Evolutionary conservation across 2,797 vertebrate genomes (phyloP).

Genomic region (Chaetophractus vellerosus): DNA sequence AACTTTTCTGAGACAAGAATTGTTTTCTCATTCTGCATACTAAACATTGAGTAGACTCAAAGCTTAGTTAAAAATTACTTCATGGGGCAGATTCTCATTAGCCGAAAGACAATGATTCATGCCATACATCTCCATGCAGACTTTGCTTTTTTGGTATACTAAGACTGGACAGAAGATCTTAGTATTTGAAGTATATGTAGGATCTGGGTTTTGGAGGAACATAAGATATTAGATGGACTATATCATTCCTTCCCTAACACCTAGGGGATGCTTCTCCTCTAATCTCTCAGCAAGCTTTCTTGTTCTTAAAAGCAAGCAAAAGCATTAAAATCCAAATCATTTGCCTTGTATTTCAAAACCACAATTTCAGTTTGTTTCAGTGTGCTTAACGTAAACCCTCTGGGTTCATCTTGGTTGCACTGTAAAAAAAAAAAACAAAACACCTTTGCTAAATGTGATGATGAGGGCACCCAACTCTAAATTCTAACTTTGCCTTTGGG

Average conservation of each 20-base stretch:
- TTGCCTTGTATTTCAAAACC: conserved; percentile 65
- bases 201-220: conserved; percentile 32
- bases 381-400: conserved; percentile 12
- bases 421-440: conserved; percentile 3
- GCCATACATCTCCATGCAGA: conserved; percentile 35
- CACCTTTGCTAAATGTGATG: conserved; percentile 65
- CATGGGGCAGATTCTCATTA: conserved; percentile 33
- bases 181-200: conserved; percentile 15
- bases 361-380: conserved; percentile 70
- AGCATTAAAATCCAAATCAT: conserved; percentile 66
- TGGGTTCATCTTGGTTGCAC: conserved; percentile 54
- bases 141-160: conserved; percentile 25
- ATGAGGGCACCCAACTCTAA: conserved; percentile 43
- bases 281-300: conserved; percentile 62
- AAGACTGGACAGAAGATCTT: conserved; percentile 46
- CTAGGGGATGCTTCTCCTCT: conserved; percentile 23
- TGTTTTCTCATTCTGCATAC: conserved; percentile 43
- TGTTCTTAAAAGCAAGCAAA: conserved; percentile 68
- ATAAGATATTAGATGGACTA: conserved; percentile 35
- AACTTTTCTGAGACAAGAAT: conserved; percentile 26
- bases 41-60: conserved; percentile 48
- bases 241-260: conserved; percentile 53
- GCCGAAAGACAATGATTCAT: conserved; percentile 48
- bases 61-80: conserved; percentile 61
- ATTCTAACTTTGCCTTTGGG: conserved; percentile 42